A percentile compares a stretch with the other conserved stretches of the same genome.
Evolutionary conservation across 2,113 vertebrate species (phyloP).

Genomic region (Rhinopomastus cyanomelas): DNA sequence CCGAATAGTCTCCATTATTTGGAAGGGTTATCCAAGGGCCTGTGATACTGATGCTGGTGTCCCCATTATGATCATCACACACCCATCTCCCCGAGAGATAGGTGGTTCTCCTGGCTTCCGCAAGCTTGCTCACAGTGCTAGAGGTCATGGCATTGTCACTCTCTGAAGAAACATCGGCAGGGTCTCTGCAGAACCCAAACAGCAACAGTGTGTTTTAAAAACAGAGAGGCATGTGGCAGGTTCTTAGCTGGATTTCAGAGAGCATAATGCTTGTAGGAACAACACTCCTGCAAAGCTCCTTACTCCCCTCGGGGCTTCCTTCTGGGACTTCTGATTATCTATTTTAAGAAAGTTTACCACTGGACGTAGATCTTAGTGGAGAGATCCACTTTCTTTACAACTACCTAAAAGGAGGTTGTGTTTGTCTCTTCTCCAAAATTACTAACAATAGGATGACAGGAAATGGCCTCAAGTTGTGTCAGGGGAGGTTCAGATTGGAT

Average conservation of each 20-base stretch:
- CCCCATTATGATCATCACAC: conserved; percentile 96
- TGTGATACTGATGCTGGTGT: conserved; percentile 94
- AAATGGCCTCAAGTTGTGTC: too few relatives aligned
- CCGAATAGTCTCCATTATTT: conserved; percentile 95
- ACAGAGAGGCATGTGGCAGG: rapidly evolving
- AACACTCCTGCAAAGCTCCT: background rate
- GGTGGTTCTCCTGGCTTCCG: conserved; percentile 92
- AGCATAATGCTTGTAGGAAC: background rate
- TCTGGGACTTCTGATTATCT: background rate
- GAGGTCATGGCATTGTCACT: conserved; percentile 89
- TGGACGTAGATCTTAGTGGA: background rate
- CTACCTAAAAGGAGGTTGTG: too few relatives aligned
- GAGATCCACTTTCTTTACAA: too few relatives aligned
- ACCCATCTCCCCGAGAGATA: conserved; percentile 97
- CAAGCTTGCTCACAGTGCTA: conserved; percentile 96
- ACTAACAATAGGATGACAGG: too few relatives aligned
- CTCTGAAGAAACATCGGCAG: conserved; percentile 84
- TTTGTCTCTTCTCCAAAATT: too few relatives aligned
- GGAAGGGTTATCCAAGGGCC: conserved; percentile 89
- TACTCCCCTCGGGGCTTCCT: background rate
- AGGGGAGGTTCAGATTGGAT: too few relatives aligned
- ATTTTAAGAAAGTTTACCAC: background rate
- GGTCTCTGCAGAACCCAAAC: conserved; percentile 80
- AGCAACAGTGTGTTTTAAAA: background rate
- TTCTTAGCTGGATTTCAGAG: background rate